Base-by-base conservation (phyloP, 2,113 vertebrate species). In the Psephotus haematonotus region DNA sequence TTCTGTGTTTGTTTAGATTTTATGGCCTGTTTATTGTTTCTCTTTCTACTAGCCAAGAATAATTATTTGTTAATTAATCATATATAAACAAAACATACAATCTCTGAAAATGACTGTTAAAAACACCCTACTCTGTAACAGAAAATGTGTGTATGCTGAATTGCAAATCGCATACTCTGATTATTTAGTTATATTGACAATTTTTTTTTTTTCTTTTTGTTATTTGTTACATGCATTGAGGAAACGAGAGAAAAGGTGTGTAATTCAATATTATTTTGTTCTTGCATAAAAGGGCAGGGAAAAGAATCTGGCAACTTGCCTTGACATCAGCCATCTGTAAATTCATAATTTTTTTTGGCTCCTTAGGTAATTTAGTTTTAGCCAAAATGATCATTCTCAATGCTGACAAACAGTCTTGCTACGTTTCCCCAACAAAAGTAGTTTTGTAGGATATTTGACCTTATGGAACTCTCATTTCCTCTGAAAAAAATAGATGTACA, bases 21-120 rank as follows among this genome's bases (percentile, higher is more conserved):
- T 96, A 98, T 91, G 68, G 63, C 68, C 81, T 82, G 95, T 97
- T 98, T 97, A 97, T 97, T 95, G 83, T 96, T 94, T 96, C 89
- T 93, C 62, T 91, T 97, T 98, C 80, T 91, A 37, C 65, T 80
- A 95, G 81, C 82, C 80, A 82, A 95, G 82, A 86, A 96, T 97
- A 97, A 98, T 97, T 97, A 97, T 97, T 97, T 97, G 92, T 96
- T 92, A 97, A 98, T 97, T 98, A 98, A 97, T 97, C 93, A 96
- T 88, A 93, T 9, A 13, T 68, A 97, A 97, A 92, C 83, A 97
- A 91, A 97, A 84, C 62, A 88, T 91, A 97, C 64, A 8, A 62
- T 92, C 76, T 95, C 76, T 92, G 94, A 90, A 96, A 97, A 93
- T 92, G 0, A 49, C 86, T 95, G 70, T 92, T 95, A 94, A 97